Conservation (phyloP, 1,140 invertebrate species). For the Cecropterus lyciades region DNA sequence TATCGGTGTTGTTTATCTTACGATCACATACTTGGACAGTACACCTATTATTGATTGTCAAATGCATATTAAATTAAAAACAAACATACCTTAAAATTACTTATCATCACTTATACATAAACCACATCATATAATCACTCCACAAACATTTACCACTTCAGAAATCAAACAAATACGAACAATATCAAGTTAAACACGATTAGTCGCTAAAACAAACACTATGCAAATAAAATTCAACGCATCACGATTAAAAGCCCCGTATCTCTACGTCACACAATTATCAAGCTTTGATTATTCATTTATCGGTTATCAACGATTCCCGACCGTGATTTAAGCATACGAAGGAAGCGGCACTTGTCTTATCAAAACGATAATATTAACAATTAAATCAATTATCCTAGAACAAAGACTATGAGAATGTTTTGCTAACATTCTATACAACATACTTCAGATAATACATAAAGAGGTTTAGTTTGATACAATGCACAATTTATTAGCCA, state of each 20-base stretch:
- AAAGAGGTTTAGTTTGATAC: too few species aligned
- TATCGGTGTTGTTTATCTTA: too few species aligned
- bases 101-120: conserved; percentile 7
- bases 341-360: conserved; percentile 41
- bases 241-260: conserved; percentile 5
- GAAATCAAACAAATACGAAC: background rate
- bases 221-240: conserved; percentile 15
- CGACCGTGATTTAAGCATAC: conserved; percentile 57
- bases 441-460: background rate
- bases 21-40: too few species aligned
- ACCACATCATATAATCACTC: conserved; percentile 9
- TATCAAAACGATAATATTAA: conserved; percentile 1
- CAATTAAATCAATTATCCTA: background rate
- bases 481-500: too few species aligned
- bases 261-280: conserved; percentile 36
- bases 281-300: conserved; percentile 41
- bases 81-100: conserved; percentile 1
- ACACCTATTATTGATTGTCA: too few species aligned
- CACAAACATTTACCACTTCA: background rate
- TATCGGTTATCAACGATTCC: conserved; percentile 54
- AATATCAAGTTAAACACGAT: background rate
- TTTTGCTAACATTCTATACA: background rate
- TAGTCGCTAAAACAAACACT: conserved; percentile 11
- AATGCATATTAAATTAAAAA: background rate
- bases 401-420: background rate